Evolutionary conservation across 2,797 vertebrate genomes (phyloP).

Genomic region (Platyrinchus mystaceus): DNA sequence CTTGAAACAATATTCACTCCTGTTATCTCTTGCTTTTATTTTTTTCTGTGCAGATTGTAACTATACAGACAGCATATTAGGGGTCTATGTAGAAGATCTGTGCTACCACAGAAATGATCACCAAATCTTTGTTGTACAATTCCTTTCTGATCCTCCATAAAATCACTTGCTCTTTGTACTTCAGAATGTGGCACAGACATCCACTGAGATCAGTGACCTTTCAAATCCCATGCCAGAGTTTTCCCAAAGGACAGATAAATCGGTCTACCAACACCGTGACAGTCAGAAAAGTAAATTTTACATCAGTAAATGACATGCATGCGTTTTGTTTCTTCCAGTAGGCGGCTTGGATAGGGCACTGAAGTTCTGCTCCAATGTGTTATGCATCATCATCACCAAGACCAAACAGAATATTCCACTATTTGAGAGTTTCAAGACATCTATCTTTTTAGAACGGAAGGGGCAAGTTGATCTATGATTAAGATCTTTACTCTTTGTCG

Average conservation of each 20-base stretch:
- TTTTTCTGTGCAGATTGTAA: neutral
- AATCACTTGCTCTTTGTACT: neutral
- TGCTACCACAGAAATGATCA: neutral
- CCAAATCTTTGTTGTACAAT: neutral
- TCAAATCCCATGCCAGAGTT: neutral
- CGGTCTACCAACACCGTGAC: neutral
- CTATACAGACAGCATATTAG: neutral
- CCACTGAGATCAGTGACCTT: neutral
- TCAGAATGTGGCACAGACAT: neutral
- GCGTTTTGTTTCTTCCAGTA: neutral
- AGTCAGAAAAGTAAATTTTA: neutral
- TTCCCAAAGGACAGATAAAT: neutral
- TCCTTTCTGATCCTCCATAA: neutral
- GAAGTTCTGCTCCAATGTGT: neutral
- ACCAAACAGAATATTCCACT: neutral
- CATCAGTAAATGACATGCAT: neutral
- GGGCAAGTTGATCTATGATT: neutral
- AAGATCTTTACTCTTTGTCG: neutral
- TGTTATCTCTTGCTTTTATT: neutral
- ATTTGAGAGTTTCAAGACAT: neutral
- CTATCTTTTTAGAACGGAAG: neutral
- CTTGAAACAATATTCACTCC: neutral
- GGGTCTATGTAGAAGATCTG: neutral
- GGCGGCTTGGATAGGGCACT: neutral
- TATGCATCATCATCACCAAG: neutral